phyloP scores from a whole-genome alignment of 2,888 invertebrate genomes.

The Timema cristinae region DNA sequence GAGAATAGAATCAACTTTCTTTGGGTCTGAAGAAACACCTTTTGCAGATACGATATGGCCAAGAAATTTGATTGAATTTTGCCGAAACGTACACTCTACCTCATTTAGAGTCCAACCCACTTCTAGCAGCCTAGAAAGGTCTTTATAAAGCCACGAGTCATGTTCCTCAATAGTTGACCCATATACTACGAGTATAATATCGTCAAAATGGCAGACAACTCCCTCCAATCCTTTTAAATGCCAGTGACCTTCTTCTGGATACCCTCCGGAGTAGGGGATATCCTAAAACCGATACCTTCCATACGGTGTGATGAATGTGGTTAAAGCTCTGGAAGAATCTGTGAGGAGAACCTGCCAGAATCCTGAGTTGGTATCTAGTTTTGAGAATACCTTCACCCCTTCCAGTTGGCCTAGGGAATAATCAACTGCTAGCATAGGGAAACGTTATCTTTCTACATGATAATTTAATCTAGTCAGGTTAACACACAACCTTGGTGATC shows the following conservation, averaged over 20 bases:
- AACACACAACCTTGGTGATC: background rate
- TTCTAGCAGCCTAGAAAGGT: background rate
- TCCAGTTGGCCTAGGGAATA: background rate
- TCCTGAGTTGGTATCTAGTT: background rate
- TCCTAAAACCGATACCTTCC: no score
- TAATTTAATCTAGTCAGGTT: background rate
- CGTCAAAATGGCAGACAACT: constrained; percentile 4
- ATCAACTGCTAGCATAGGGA: background rate
- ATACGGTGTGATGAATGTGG: no score
- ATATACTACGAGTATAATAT: background rate
- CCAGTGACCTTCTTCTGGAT: no score
- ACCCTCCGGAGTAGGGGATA: no score
- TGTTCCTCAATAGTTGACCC: no score
- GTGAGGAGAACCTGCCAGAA: background rate
- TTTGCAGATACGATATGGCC: background rate
- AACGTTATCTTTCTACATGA: background rate
- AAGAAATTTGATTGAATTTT: background rate
- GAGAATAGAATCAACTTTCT: no score
- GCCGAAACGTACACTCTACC: background rate
- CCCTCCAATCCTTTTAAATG: background rate
- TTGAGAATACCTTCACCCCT: background rate
- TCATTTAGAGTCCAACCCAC: background rate
- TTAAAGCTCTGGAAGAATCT: no score
- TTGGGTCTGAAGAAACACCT: no score
- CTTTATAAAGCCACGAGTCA: background rate